Base-by-base conservation (phyloP, 1,140 invertebrate genomes). In the Drosophila serrata region DNA sequence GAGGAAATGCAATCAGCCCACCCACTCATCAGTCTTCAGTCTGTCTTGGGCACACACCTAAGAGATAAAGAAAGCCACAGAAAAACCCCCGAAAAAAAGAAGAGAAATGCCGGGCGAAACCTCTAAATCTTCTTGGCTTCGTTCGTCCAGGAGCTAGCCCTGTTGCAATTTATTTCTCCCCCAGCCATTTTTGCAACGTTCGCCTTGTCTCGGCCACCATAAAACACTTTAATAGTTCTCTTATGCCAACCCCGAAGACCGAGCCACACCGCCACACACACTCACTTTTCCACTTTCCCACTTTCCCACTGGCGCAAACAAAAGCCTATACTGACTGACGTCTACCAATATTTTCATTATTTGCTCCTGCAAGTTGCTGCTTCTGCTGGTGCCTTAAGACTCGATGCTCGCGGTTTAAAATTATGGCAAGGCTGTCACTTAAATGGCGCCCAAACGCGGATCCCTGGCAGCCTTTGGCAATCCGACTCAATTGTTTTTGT, bases 201-300 rank as follows among this genome's bases (percentile, higher is more conserved):
- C 67, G 78, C 55, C 82, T 88, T 87, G 82, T 87, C 82, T 88
- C 59, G 80, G 82, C 72, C 70, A 79, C 84, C 75, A 87, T 87
- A 87, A 87, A 87, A 87, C 82, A 87, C 82, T 88, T 87, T 87
- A 88, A 87, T 87, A 87, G 82, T 87, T 88, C 82, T 57, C 69
- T 72, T 73, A 73, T 59, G 69, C 69, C 67, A 73, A 59, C 35
- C 62, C 46, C 68, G 33, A 45, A 62, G 53, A 61, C 53, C 37
- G 29, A 22, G 37, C 6, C 45, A 43, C 33, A 62, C 58, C 45
- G 62, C 56, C 65, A 22, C 49, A 65, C 56, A 53, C 33, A 35
- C 33, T 37, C 45, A 11, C 35, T 11, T 31, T 12, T 5, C 33
- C 12, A 5, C 12, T 4, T 11, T 15, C 39, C 22, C 22, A 24